Evolutionary conservation across 92 coral and sea anemone genomes (phyloP), one percentile per base, ranked within the genome.

Genomic region (Ricordea florida): DNA sequence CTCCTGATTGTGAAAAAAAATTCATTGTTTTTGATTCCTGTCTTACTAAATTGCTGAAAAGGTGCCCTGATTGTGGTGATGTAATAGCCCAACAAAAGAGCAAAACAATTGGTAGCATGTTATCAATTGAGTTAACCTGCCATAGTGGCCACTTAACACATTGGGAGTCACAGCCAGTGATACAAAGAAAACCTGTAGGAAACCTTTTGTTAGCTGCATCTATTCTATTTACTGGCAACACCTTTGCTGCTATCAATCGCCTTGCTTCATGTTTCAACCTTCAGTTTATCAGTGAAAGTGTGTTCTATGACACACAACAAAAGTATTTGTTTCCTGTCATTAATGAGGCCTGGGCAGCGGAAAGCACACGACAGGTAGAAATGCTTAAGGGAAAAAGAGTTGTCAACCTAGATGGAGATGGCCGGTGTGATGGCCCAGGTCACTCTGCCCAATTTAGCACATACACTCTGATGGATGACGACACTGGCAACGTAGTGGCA

Each of bases 391-490:
- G n/a, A n/a, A 27, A 52, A 24, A 24, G 24, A 22, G 33, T 16
- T 43, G 64, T 66, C 21, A 69, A 69, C 26, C 38, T 69, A 1
- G 35, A 49, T 69, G 77, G 77, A 2, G 77, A 69, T 69, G 67
- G 77, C 3, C 24, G 67, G 1, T 69, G 77, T 69, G 77, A 51
- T 25, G 28, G 55, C 27, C 80, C 80, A 4, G 80, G 80, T 10
- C 80, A 72, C 21, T 30, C 15, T 72, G 79, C 79, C 20, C 34
- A 55, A 20, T 85, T 69, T 50, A 74, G 86, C 23, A 85, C 86
- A 8, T 86, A 86, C 35, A 80, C 87, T 10, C 13, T 86, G 5
- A 62, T 74, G 45, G 48, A 48, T 18, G 72, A 59, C 22, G 37
- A 50, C 6, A 29, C 59, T 2, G 73, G 81, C 17, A 23, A 74